A percentile compares a stretch with the other conserved stretches of the same genome.
Conservation (phyloP, 2,797 vertebrate species). For the Paguma larvata region DNA sequence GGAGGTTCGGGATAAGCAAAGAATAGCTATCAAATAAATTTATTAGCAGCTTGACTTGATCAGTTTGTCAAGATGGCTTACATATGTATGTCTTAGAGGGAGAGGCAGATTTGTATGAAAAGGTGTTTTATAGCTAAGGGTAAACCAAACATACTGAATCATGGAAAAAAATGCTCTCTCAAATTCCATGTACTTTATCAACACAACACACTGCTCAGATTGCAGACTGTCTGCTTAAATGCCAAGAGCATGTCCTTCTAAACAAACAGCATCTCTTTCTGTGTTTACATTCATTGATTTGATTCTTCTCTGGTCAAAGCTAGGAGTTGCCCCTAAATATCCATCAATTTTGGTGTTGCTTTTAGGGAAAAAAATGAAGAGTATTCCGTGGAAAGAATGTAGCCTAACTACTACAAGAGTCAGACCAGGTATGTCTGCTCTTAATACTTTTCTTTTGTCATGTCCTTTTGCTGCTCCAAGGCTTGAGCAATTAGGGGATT, state of each 20-base stretch:
- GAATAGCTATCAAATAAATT: conserved; percentile 67
- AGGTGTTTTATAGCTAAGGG: conserved; percentile 83
- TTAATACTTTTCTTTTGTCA: neutral
- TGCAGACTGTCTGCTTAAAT: conserved; percentile 74
- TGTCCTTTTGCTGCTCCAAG: conserved; percentile 7
- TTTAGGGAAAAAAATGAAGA: neutral
- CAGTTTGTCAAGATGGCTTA: conserved; percentile 75
- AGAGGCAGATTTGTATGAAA: conserved; percentile 78
- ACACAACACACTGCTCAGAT: conserved; percentile 67
- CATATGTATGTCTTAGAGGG: conserved; percentile 79
- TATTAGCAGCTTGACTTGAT: conserved; percentile 75
- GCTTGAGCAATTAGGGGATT: conserved; percentile 4
- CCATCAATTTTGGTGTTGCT: conserved; percentile 38
- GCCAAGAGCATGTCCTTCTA: conserved; percentile 7
- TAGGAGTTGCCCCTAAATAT: neutral
- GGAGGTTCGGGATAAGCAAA: conserved; percentile 70
- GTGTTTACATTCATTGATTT: conserved; percentile 66
- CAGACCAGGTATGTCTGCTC: neutral
- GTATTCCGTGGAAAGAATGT: neutral
- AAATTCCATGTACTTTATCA: conserved; percentile 72
- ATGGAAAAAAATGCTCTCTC: conserved; percentile 79
- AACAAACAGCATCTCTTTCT: conserved; percentile 3
- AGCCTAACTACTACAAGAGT: neutral
- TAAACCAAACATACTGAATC: conserved; percentile 86
- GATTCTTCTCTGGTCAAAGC: conserved; percentile 7